Conservation (phyloP, 2,113 vertebrate species). For the Chaetodon trifascialis region DNA sequence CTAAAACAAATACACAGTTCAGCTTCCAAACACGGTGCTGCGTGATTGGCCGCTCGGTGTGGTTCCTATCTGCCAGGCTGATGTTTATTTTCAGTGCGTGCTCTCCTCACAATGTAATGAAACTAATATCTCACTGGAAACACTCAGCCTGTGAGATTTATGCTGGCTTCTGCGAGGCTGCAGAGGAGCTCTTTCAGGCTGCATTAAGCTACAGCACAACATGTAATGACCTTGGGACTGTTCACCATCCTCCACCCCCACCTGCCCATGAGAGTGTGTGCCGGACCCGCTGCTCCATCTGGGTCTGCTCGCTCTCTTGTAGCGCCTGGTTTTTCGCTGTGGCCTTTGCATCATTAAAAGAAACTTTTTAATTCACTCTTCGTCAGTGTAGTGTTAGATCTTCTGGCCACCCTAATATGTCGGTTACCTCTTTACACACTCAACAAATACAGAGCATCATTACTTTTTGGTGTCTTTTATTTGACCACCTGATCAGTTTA, state of each 20-base stretch:
- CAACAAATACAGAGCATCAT: background rate
- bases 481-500: background rate
- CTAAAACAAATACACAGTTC: background rate
- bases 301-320: background rate
- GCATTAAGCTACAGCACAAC: background rate
- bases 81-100: background rate
- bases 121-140: slow-evolving; percentile 3
- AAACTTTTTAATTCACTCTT: background rate
- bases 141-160: slow-evolving; percentile 2
- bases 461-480: background rate
- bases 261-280: slow-evolving; percentile 1
- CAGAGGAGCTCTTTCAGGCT: background rate
- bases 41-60: background rate
- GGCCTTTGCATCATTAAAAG: background rate
- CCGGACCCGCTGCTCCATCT: background rate
- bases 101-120: background rate
- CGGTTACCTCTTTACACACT: background rate
- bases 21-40: background rate
- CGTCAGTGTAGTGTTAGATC: too few relatives aligned
- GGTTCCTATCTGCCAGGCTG: background rate
- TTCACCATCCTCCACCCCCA: too few relatives aligned
- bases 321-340: background rate
- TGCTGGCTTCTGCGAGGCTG: background rate
- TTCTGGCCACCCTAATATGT: background rate
- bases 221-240: slow-evolving; percentile 5